Percentiles rank a stretch among this genome's conserved stretches.
These are phyloP conservation scores for Phrynosoma platyrhinos DNA, from an alignment of 2,113 vertebrate species.

Conservation along the genomic window DNA sequence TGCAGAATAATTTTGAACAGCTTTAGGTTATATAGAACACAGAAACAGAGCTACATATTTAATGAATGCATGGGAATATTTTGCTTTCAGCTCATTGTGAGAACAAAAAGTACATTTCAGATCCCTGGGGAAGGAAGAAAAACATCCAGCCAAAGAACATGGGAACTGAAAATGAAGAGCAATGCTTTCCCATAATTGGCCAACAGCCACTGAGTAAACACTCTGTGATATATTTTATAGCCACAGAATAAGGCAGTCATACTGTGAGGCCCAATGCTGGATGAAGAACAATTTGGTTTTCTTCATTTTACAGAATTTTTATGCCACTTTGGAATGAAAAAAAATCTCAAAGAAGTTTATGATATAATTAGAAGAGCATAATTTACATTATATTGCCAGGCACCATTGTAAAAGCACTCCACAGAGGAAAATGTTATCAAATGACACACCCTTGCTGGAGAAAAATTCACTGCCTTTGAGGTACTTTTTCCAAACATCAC, in stretches of 20 bases:
- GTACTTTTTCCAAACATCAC: background rate
- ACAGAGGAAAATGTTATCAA: background rate
- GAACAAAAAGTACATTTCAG: slow-evolving; percentile 43
- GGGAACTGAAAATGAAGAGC: slow-evolving; percentile 1
- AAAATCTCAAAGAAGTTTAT: background rate
- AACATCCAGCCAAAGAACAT: background rate
- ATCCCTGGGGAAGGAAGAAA: slow-evolving; percentile 25
- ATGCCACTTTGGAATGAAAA: background rate
- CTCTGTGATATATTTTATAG: background rate
- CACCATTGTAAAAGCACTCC: background rate
- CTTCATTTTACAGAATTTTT: background rate
- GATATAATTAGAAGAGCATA: background rate
- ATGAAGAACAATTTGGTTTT: background rate
- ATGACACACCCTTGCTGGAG: background rate
- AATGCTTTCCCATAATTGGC: background rate
- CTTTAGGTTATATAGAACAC: background rate
- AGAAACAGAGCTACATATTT: background rate
- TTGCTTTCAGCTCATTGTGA: slow-evolving; percentile 20
- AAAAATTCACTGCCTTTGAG: background rate
- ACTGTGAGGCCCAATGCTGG: background rate
- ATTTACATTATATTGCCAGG: background rate
- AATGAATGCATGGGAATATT: slow-evolving; percentile 50
- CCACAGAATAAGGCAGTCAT: background rate
- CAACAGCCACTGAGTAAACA: background rate
- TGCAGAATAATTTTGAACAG: background rate